These are phyloP conservation scores for Grus americana DNA, from an alignment of 2,113 vertebrate species.

Conservation along the genomic window DNA sequence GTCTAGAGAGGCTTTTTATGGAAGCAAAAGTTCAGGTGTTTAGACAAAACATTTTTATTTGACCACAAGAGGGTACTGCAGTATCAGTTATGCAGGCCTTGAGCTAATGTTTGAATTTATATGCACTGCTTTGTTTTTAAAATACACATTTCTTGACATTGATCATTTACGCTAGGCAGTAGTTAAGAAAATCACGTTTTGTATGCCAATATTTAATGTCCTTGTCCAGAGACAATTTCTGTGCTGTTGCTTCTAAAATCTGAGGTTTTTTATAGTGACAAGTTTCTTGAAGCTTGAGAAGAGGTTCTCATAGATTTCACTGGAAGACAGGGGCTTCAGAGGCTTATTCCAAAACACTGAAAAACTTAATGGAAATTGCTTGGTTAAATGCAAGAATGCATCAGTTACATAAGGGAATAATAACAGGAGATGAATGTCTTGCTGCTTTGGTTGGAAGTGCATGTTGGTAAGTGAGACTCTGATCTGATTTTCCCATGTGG, in stretches of 20 bases:
- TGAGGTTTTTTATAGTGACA: not conserved
- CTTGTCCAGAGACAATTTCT: not conserved
- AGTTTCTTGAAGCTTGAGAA: not conserved
- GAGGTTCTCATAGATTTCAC: not conserved
- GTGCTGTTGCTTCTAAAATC: not conserved
- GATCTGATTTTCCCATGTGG: not conserved
- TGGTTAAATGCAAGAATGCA: not conserved
- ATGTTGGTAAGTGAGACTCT: not conserved
- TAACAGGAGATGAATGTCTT: not conserved
- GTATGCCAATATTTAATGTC: not conserved
- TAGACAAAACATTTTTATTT: not conserved
- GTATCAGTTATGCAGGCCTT: constrained; percentile 21
- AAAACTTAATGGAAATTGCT: not conserved
- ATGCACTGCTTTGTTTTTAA: not conserved
- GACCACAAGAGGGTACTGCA: constrained; percentile 64
- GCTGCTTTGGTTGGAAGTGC: not conserved
- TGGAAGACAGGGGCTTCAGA: not conserved
- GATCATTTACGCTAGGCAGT: not conserved
- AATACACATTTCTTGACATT: not conserved
- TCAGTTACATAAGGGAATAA: not conserved
- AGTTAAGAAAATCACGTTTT: not conserved
- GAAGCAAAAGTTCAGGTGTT: not conserved
- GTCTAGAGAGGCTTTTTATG: not conserved
- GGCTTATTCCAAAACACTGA: not conserved
- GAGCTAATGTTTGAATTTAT: not conserved